Evolutionary conservation across 2,113 vertebrate genomes (phyloP), one percentile per base, ranked within the genome.

Genomic region (Balaenoptera acutorostrata): DNA sequence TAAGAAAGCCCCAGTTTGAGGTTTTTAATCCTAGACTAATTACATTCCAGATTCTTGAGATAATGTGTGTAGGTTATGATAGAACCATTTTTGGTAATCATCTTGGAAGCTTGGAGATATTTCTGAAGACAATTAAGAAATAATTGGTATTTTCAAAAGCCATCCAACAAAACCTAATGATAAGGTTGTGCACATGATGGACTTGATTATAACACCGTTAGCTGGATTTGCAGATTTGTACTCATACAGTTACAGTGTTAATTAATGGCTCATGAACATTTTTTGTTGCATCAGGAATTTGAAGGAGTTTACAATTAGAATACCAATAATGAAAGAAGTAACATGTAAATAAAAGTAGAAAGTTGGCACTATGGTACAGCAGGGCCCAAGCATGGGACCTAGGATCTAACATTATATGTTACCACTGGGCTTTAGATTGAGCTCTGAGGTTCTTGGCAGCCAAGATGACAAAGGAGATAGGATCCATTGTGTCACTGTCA

Each of bases 81-180:
- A 46, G 46, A 92, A 93, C 33, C 15, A 36, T 55, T 46, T 97
- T 83, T 89, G 52, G 6, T 86, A 36, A 93, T 89, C 52, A 93
- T 77, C 46, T 44, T 63, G 75, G 46, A 52, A 86, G 2, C 36
- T 46, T 92, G 49, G 12, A 71, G 29, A 66, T 83, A 91, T 64
- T 52, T 94, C 33, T 81, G 23, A 88, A 77, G 36, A 41, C 49
- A 59, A 52, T 8, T 15, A 81, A 74, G 29, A 68, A 95, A 91
- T 88, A 52, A 88, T 52, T 88, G 27, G 68, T 95, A 82, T 82
- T 96, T 85, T 89, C 41, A 77, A 89, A 77, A 95, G 13, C 7
- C 29, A 66, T 39, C n/a, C 31, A 96, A 17, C 12, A 75, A 77
- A 66, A 81, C 6, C 23, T 78, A 49, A 66, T 90, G 29, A 61